Conservation (phyloP, 2,888 invertebrate genomes). For the Epinotia nisella region DNA sequence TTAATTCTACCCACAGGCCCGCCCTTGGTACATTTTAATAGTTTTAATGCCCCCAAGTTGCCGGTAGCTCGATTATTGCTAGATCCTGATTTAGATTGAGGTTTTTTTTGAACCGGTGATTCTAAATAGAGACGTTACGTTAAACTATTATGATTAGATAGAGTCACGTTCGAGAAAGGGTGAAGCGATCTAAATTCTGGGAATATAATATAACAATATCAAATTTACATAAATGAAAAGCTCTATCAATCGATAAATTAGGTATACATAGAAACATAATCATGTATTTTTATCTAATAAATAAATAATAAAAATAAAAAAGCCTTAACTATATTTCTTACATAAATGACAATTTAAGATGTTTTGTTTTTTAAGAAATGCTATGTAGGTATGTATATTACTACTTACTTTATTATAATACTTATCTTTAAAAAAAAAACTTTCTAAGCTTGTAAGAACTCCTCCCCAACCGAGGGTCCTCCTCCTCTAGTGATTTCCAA, state of each 20-base stretch:
- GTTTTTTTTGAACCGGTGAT: conserved; percentile 19
- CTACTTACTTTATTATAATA: too few species aligned
- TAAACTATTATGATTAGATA: conserved; percentile 7
- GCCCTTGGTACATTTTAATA: conserved; percentile 76
- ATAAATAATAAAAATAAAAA: too few species aligned
- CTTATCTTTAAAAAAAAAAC: too few species aligned
- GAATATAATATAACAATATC: too few species aligned
- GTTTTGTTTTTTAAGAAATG: too few species aligned
- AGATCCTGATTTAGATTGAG: conserved; percentile 53
- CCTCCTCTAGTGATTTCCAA: too few species aligned
- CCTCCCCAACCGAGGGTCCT: too few species aligned
- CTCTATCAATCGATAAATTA: background rate
- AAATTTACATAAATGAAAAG: background rate
- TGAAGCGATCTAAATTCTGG: conserved; percentile 11
- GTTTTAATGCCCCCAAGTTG: conserved; percentile 73
- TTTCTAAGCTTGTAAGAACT: too few species aligned
- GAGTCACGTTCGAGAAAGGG: conserved; percentile 3
- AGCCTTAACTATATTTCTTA: too few species aligned
- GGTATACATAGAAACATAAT: background rate
- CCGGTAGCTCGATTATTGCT: conserved; percentile 57
- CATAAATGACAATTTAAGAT: too few species aligned
- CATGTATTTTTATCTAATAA: too few species aligned
- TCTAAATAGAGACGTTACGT: conserved; percentile 34
- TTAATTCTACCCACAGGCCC: conserved; percentile 71
- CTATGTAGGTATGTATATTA: too few species aligned